Percentiles rank a stretch among this genome's conserved stretches.
Evolutionary conservation across 2,113 vertebrate genomes (phyloP).

Genomic region (rat (Rattus norvegicus)): DNA sequence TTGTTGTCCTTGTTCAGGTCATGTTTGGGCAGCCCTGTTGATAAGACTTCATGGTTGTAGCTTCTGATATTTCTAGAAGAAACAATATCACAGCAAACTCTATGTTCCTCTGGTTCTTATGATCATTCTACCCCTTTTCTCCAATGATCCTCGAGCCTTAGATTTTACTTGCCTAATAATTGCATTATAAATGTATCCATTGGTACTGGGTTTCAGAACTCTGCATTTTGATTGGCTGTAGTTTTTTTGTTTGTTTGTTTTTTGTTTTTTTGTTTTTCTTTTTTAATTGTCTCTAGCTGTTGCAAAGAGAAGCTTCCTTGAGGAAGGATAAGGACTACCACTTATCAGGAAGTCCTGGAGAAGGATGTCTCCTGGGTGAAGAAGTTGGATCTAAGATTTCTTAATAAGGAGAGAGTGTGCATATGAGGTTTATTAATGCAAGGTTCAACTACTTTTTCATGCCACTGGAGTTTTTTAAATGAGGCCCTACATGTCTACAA

Average conservation of each 20-base stretch:
- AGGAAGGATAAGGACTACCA: neutral
- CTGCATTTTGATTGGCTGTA: neutral
- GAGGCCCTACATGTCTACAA: neutral
- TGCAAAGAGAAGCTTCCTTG: neutral
- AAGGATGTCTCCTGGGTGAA: neutral
- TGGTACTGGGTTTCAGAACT: neutral
- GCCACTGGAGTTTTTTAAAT: neutral
- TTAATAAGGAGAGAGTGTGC: neutral
- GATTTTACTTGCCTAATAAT: neutral
- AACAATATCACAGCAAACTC: neutral
- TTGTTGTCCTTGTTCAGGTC: neutral
- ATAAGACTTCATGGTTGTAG: neutral
- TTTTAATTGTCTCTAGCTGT: neutral
- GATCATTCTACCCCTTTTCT: neutral
- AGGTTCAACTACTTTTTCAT: neutral
- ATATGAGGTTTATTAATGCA: neutral
- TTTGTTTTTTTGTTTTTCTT: too few species aligned
- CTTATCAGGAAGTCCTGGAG: neutral
- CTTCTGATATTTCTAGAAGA: neutral
- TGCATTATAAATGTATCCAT: neutral
- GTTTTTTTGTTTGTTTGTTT: neutral
- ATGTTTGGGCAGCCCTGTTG: neutral
- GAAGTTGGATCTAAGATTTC: neutral
- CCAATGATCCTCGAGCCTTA: too few species aligned
- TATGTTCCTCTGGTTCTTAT: neutral